A percentile compares a stretch with the other conserved stretches of the same genome.
Evolutionary conservation across 2,113 vertebrate species (phyloP).

Genomic region (Phrynosoma blainvillii): DNA sequence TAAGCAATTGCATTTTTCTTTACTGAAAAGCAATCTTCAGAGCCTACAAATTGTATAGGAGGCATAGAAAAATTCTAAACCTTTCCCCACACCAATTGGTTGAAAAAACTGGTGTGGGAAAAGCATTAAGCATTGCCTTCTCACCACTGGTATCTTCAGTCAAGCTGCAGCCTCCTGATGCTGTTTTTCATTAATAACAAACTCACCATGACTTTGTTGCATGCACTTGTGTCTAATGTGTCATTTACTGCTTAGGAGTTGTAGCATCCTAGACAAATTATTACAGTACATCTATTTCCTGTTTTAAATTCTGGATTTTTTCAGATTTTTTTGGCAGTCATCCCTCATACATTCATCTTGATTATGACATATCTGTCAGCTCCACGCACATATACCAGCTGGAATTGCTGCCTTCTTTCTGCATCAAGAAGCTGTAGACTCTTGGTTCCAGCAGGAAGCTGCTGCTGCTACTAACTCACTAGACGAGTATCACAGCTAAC

Average conservation of each 20-base stretch:
- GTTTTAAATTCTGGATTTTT: not conserved
- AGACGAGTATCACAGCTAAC: slow-evolving; percentile 57
- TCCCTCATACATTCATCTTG: not conserved
- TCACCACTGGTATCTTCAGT: not conserved
- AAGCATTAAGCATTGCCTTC: not conserved
- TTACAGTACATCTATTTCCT: not conserved
- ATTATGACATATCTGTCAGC: too few species aligned
- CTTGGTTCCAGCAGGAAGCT: slow-evolving; percentile 55
- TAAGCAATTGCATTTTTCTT: too few species aligned
- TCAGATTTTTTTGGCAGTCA: not conserved
- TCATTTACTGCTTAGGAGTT: not conserved
- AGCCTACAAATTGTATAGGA: not conserved
- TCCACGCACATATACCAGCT: not conserved
- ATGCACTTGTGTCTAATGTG: too few species aligned
- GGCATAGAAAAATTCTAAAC: not conserved
- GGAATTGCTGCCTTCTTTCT: not conserved
- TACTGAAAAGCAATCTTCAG: not conserved
- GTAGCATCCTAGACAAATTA: not conserved
- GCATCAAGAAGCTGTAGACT: slow-evolving; percentile 36
- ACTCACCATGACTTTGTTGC: not conserved
- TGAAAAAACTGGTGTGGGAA: not conserved
- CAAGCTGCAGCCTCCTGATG: not conserved
- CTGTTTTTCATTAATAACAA: not conserved
- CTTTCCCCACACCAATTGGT: not conserved
- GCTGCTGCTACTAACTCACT: slow-evolving; percentile 66